Percentiles rank a stretch among this genome's conserved stretches.
phyloP scores from a whole-genome alignment of 2,888 invertebrate species.

The Agrochola circellaris region DNA sequence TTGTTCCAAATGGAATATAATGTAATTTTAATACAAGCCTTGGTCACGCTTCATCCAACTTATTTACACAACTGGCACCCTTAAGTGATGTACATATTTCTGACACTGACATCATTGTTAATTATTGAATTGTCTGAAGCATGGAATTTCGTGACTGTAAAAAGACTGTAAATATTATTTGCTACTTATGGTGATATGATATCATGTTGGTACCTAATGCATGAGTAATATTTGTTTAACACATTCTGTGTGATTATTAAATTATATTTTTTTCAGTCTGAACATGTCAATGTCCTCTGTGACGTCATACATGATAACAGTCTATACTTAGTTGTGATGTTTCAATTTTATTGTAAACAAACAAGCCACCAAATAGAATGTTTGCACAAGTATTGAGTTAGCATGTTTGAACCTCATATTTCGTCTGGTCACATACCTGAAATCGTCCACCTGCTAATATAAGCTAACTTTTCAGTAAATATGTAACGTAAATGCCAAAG shows the following conservation, averaged over 20 bases:
- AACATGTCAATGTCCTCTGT: conserved; percentile 46
- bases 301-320: conserved; percentile 18
- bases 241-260: conserved; percentile 25
- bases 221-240: conserved; percentile 55
- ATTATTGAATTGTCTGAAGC: conserved; percentile 41
- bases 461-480: conserved; percentile 44
- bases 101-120: conserved; percentile 80
- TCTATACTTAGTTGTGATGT: conserved; percentile 21
- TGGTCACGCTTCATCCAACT: conserved; percentile 35
- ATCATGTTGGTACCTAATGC: conserved; percentile 8
- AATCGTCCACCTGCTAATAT: conserved; percentile 35
- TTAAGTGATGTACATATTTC: conserved; percentile 67
- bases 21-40: conserved; percentile 37
- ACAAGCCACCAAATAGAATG: conserved; percentile 4
- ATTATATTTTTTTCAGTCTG: conserved; percentile 29
- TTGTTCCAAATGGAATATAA: conserved; percentile 42
- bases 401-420: conserved; percentile 20
- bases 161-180: conserved; percentile 36
- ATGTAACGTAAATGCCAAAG: conserved; percentile 21
- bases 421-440: conserved; percentile 10
- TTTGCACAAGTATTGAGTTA: conserved; percentile 20
- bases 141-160: conserved; percentile 56
- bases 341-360: conserved; percentile 41
- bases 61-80: conserved; percentile 82
- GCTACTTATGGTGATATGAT: conserved; percentile 28